Conservation (phyloP, 2,113 vertebrate genomes). For the Misgurnus mizolepis region DNA sequence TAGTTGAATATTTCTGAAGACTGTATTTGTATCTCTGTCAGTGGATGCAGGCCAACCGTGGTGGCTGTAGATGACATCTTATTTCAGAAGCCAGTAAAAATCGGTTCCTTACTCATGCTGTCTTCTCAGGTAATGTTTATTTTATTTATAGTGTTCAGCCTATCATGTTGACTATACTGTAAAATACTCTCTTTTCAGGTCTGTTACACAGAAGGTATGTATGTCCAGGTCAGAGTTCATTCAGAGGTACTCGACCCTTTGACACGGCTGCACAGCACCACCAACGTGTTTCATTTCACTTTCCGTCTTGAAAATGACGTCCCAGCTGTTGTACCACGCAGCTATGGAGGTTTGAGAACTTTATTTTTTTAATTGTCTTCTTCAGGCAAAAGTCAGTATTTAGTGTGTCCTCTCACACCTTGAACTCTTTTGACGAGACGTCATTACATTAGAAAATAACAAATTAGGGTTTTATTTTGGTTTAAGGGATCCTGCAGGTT, state of each 20-base stretch:
- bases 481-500: no score
- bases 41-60: conserved; percentile 77
- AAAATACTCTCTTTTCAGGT: conserved; percentile 72
- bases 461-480: no score
- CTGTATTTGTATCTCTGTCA: conserved; percentile 48
- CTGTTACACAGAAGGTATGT: conserved; percentile 86
- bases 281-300: conserved; percentile 95
- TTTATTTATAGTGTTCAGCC: no score
- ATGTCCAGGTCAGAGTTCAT: conserved; percentile 94
- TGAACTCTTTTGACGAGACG: no score
- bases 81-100: conserved; percentile 95
- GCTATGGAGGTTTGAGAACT: conserved; percentile 83
- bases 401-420: no score
- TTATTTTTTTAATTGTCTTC: neutral
- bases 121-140: conserved; percentile 84
- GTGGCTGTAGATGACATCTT: conserved; percentile 96
- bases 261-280: conserved; percentile 85
- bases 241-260: conserved; percentile 89
- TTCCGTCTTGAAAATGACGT: conserved; percentile 83
- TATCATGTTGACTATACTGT: no score
- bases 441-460: neutral
- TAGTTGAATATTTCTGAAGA: neutral
- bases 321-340: conserved; percentile 83
- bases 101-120: conserved; percentile 90
- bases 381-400: no score